Evolutionary conservation across 2,888 invertebrate species (phyloP), one percentile per base, ranked within the genome.

Genomic region (Lasioglossum morio): DNA sequence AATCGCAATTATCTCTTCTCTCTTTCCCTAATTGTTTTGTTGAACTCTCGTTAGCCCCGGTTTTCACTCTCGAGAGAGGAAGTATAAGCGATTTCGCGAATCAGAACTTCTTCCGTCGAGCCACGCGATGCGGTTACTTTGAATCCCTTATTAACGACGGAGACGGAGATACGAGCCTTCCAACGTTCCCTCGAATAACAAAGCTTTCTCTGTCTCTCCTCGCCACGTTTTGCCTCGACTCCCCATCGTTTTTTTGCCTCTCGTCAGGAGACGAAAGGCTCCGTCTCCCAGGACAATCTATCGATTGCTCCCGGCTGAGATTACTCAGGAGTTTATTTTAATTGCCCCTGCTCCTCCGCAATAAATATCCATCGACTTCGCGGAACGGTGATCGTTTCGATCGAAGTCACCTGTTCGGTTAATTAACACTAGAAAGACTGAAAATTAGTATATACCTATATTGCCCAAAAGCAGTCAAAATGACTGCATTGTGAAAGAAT

Each of bases 11-110:
- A 76, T 81, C 81, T 30, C 16, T 5, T 30, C 66, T 14, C 57
- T 48, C 43, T n/a, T 53, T 72, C 48, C 4, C 60, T 78, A 86
- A 85, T 81, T 81, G 85, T 85, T 86, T 85, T 69, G 72, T 85
- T 72, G 77, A 81, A 72, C 77, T 76, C 63, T 72, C 81, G 75
- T 85, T 85, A 79, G 72, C 43, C 66, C 46, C 57, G 72, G 72
- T 57, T 48, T 46, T 40, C 70, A 40, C 70, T 70, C 70, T 23
- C 69, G 12, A 7, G 69, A n/a, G 43, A 34, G 30, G 7, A 63
- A n/a, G 23, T 16, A 27, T 7, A 57, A 53, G 37, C 80, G 48
- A 75, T 72, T 10, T 57, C 81, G 73, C 69, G 74, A 70, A 46
- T 72, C 43, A 40, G 72, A 72, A 19, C 48, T 75, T n/a, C 40